Conservation (phyloP, 1,140 invertebrate genomes). For the Meteorus sp. region DNA sequence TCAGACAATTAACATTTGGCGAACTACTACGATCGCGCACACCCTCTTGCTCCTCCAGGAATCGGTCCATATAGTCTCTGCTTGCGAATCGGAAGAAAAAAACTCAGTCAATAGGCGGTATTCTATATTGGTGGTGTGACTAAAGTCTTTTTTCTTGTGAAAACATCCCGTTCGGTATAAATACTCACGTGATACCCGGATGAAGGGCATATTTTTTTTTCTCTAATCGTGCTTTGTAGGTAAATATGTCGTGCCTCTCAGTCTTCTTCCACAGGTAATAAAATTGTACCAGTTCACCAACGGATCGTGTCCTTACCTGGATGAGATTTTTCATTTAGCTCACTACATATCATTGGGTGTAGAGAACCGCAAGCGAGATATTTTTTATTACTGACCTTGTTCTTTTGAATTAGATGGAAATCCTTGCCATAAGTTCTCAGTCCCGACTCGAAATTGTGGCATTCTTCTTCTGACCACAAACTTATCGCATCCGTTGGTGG, state of each 20-base stretch:
- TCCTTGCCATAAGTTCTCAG: constrained; percentile 93
- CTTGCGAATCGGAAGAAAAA: constrained; percentile 33
- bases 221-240: constrained; percentile 73
- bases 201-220: constrained; percentile 79
- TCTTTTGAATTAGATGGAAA: constrained; percentile 92
- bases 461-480: constrained; percentile 97
- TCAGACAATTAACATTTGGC: constrained; percentile 65
- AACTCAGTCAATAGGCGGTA: constrained; percentile 30
- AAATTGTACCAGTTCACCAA: constrained; percentile 95
- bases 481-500: constrained; percentile 75
- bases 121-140: neutral
- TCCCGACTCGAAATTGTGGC: constrained; percentile 94
- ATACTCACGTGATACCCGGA: constrained; percentile 69
- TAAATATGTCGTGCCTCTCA: constrained; percentile 90
- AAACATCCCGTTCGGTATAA: no score
- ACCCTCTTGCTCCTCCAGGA: constrained; percentile 71
- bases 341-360: no score
- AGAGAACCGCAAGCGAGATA: no score
- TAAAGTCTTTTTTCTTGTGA: constrained; percentile 7
- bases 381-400: constrained; percentile 69
- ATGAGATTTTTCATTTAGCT: no score
- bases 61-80: constrained; percentile 77
- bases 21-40: constrained; percentile 59
- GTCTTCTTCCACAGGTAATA: constrained; percentile 99
- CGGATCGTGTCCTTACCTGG: constrained; percentile 87